Evolutionary conservation across 2,888 invertebrate genomes (phyloP), one percentile per base, ranked within the genome.

Genomic region (Clusia tigrina): DNA sequence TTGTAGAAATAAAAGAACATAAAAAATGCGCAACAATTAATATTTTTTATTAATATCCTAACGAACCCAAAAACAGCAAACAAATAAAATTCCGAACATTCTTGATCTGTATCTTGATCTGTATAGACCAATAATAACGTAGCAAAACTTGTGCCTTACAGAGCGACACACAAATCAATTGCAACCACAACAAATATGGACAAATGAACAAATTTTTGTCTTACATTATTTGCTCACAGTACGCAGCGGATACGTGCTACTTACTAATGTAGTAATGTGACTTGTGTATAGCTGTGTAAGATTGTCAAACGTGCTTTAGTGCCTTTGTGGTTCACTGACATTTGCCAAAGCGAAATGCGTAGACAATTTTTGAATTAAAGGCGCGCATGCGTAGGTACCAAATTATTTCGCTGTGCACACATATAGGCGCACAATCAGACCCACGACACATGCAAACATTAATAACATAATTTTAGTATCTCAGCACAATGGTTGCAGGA

Each of bases 331-430:
- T 68, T 68, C 67, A 68, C 62, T 66, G 68, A 68, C 68, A 68
- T 66, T 55, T 23, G 54, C 54, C 24, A 54, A 54, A 54, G 15
- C 32, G 37, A 55, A 55, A 37, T 55, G 55, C 55, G 55, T 37
- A 55, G 55, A 55, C 55, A 55, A 32, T 32, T 32, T 48, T 67
- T 66, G 60, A 69, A 71, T 69, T 65, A 67, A 61, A 67, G 69
- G 67, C 73, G 76, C 78, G 76, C 78, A 75, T 78, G 78, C 78
- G 74, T 71, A 71, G 71, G 71, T 67, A 69, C 66, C 62, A 58
- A 63, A 61, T 64, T 37, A 62, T 60, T n/a, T n/a, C n/a, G n/a
- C 42, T 48, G 3, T 48, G 22, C 22, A 48, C 20, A 6, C 22
- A 20, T 17, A 42, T 17, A 15, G 3, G 3, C 42, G n/a, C 42